These are phyloP conservation scores for Prionchulus punctatus DNA, from an alignment of 2,888 invertebrate species.

Conservation along the genomic window DNA sequence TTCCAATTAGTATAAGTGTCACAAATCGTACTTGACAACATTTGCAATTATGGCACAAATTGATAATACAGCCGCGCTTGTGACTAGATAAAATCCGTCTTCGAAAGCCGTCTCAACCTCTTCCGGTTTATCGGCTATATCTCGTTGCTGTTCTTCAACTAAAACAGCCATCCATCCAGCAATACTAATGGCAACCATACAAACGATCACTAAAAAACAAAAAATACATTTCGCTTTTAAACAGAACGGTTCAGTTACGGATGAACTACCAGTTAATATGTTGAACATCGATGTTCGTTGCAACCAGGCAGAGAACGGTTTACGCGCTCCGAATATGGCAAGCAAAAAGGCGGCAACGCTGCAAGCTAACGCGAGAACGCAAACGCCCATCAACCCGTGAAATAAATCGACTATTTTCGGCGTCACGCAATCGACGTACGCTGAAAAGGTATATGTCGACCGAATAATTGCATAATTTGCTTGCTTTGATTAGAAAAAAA, in stretches of 20 bases:
- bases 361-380: background rate
- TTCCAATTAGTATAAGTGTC: too few species aligned
- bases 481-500: background rate
- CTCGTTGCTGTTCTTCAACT: background rate
- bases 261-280: conserved; percentile 1
- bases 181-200: background rate
- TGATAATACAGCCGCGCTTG: background rate
- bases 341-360: background rate
- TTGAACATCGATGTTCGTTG: conserved; percentile 1
- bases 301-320: background rate
- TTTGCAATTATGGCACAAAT: conserved; percentile 4
- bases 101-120: background rate
- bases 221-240: background rate
- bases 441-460: background rate
- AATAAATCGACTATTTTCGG: background rate
- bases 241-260: background rate
- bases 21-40: conserved; percentile 3
- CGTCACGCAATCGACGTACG: conserved; percentile 1
- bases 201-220: background rate
- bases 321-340: background rate
- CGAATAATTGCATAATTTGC: background rate
- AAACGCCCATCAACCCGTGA: conserved; percentile 1
- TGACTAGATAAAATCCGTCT: conserved; percentile 4
- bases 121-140: background rate
- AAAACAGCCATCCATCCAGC: background rate